A percentile compares a stretch with the other conserved stretches of the same genome.
These are phyloP conservation scores for Deroplatys truncata DNA, from an alignment of 2,888 invertebrate species.

Conservation along the genomic window DNA sequence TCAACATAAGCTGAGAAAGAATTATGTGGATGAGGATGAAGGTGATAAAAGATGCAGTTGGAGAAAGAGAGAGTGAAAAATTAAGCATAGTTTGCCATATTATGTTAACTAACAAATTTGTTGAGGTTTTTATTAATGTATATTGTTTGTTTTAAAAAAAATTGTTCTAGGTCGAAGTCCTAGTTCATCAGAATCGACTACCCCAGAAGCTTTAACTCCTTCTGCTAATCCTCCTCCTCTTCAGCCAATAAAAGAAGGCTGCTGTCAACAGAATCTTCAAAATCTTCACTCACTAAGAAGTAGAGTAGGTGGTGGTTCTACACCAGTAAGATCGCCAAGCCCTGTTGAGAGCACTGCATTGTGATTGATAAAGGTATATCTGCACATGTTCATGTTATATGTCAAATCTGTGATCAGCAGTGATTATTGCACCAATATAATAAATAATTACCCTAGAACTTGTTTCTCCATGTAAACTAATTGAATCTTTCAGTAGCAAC, in stretches of 20 bases:
- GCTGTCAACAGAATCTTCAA: slow-evolving; percentile 8
- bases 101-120: no score
- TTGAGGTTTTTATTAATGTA: no score
- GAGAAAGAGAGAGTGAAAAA: no score
- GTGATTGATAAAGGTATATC: slow-evolving; percentile 3
- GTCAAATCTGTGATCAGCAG: background rate
- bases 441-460: background rate
- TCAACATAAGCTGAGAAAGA: no score
- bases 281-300: background rate
- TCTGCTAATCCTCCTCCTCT: slow-evolving; percentile 43
- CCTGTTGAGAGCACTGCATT: slow-evolving; percentile 32
- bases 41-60: no score
- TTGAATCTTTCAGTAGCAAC: background rate
- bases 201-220: slow-evolving; percentile 52
- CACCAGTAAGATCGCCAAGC: slow-evolving; percentile 24
- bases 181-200: slow-evolving; percentile 56
- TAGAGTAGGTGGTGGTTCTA: background rate
- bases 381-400: background rate
- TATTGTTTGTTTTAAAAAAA: no score
- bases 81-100: no score
- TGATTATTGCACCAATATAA: background rate
- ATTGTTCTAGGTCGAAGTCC: slow-evolving; percentile 49
- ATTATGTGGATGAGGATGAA: no score
- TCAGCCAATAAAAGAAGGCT: slow-evolving; percentile 53
- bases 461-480: background rate